Base-by-base conservation (phyloP, 64 coral and sea anemone genomes). In the Platygyra sinensis region DNA sequence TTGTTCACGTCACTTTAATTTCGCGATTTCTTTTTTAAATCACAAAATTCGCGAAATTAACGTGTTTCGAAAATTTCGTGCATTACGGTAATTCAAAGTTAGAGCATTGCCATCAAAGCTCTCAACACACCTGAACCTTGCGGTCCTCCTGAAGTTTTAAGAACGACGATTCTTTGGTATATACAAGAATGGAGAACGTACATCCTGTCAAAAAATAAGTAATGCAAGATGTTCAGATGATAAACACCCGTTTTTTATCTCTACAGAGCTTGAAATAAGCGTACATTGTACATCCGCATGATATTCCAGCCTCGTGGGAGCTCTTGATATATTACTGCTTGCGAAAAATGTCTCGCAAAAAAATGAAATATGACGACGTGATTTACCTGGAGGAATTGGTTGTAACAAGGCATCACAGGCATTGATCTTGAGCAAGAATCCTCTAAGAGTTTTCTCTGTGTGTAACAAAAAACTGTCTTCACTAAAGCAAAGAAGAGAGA, bases 381-480 rank as follows among this genome's bases (percentile, higher is more conserved):
- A 69, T 69, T 52, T 91, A 95, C 93, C 93, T 87, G 89, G 18
- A 17, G 88, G 76, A 71, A 82, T 91, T 19, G 89, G 75, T 52
- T 95, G 72, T 10, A 95, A 30, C 18, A 91, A 30, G 38, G 93
- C 83, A 88, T 95, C 93, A 57, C 93, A 91, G 10, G 90, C 74
- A 80, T 80, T 95, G 59, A 95, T 91, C 76, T 95, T 95, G 6
- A 95, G 67, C 30, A 95, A 72, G 76, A 95, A 95, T 36, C 75
- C 88, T 55, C 93, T 79, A 10, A 95, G 73, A 17, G 89, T 81
- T 75, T 77, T 91, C 69, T 95, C 93, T 11, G 89, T 95, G 18
- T 91, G 75, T 5, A 95, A 69, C 12, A 95, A 67, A 18, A 87
- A 82, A 55, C 91, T 91, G 72, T 95, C 93, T n/a, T 80, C 55